phyloP scores from a whole-genome alignment of 1,140 invertebrate genomes.

The Cryptotermes secundus region DNA sequence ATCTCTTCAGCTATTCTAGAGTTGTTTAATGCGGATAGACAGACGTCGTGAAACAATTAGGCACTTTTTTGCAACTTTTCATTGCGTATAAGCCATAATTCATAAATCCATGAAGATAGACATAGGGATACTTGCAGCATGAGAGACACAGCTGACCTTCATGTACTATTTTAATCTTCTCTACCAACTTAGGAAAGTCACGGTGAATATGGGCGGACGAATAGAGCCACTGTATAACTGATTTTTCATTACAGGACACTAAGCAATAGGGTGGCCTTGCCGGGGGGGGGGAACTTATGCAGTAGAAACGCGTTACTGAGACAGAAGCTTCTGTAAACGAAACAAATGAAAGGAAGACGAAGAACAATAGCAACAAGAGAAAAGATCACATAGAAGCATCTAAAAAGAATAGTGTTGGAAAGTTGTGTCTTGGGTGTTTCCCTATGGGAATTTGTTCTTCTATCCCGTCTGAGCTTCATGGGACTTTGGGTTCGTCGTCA shows the following conservation, averaged over 20 bases:
- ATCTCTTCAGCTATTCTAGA: no score
- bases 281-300: neutral
- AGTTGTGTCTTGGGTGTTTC: conserved; percentile 12
- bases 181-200: no score
- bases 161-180: no score
- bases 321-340: neutral
- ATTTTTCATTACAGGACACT: neutral
- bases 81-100: no score
- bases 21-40: no score
- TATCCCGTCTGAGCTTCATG: neutral
- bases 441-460: neutral
- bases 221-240: neutral
- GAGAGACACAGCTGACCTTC: no score
- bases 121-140: no score
- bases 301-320: neutral
- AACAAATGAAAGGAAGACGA: neutral
- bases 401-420: conserved; percentile 16
- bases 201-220: no score
- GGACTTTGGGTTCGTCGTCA: neutral
- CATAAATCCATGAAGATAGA: no score
- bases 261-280: neutral
- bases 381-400: conserved; percentile 7
- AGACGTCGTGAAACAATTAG: no score
- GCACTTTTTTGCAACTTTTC: no score
- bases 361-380: conserved; percentile 12